phyloP scores from a whole-genome alignment of 1,140 invertebrate genomes.

The Drosophila eugracilis region DNA sequence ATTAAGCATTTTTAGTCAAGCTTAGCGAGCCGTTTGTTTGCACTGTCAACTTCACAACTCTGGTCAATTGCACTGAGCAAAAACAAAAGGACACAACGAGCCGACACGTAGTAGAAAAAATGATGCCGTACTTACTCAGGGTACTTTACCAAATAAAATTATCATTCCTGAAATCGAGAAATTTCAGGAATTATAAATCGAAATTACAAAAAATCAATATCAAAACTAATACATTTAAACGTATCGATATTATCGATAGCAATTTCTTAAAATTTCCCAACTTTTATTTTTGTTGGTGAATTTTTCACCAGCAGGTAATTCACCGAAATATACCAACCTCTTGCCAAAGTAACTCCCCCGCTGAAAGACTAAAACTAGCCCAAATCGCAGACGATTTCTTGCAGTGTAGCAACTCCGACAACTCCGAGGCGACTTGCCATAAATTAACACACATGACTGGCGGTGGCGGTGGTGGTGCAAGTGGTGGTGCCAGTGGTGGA shows the following conservation, averaged over 20 bases:
- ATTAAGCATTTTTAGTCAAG: slow-evolving; percentile 80
- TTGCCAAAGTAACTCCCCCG: not conserved
- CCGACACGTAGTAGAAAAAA: not conserved
- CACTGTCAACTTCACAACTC: slow-evolving; percentile 64
- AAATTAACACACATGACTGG: slow-evolving; percentile 63
- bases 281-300: no score
- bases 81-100: not conserved
- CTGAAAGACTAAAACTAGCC: not conserved
- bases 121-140: no score
- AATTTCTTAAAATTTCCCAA: no score
- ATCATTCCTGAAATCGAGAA: no score
- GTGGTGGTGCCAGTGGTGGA: slow-evolving; percentile 9
- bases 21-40: slow-evolving; percentile 80
- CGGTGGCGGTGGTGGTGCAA: slow-evolving; percentile 21
- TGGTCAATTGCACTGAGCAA: slow-evolving; percentile 11
- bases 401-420: slow-evolving; percentile 11
- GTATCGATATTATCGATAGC: no score
- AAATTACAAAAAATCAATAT: no score
- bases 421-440: slow-evolving; percentile 45
- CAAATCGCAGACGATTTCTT: not conserved
- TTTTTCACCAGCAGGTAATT: not conserved
- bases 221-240: no score
- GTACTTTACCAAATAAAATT: no score
- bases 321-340: not conserved
- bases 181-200: no score